phyloP scores from a whole-genome alignment of 2,113 vertebrate species.

The Corapipo altera region DNA sequence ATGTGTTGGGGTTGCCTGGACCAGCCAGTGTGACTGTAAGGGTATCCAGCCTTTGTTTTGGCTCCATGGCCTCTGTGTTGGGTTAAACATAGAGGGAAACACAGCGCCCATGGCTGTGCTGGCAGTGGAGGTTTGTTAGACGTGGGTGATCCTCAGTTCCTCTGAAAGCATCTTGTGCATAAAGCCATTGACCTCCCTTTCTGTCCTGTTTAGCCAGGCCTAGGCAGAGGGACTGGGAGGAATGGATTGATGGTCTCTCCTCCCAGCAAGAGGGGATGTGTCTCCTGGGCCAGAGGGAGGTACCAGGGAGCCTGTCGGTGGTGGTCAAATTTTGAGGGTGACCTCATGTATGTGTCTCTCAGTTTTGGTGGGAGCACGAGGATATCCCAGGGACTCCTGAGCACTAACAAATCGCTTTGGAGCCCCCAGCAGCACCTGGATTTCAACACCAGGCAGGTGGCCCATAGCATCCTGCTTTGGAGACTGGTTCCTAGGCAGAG shows the following conservation, averaged over 20 bases:
- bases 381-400: neutral
- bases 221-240: neutral
- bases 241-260: accelerated
- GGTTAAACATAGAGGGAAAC: neutral
- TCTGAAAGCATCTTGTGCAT: neutral
- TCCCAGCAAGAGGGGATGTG: neutral
- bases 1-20: neutral
- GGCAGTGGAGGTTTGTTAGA: neutral
- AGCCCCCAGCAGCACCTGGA: neutral
- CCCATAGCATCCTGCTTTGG: neutral
- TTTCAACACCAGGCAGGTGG: neutral
- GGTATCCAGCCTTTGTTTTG: neutral
- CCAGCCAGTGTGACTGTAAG: accelerated
- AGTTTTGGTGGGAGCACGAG: neutral
- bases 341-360: neutral
- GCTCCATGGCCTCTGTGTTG: neutral
- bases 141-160: neutral
- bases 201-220: neutral
- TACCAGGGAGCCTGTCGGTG: neutral
- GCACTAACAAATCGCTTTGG: neutral
- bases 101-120: neutral
- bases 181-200: accelerated
- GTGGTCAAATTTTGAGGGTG: neutral
- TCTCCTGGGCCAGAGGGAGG: neutral
- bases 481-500: neutral